Evolutionary conservation across 2,888 invertebrate species (phyloP), one percentile per base, ranked within the genome.

Genomic region (Mythimna vitellina): DNA sequence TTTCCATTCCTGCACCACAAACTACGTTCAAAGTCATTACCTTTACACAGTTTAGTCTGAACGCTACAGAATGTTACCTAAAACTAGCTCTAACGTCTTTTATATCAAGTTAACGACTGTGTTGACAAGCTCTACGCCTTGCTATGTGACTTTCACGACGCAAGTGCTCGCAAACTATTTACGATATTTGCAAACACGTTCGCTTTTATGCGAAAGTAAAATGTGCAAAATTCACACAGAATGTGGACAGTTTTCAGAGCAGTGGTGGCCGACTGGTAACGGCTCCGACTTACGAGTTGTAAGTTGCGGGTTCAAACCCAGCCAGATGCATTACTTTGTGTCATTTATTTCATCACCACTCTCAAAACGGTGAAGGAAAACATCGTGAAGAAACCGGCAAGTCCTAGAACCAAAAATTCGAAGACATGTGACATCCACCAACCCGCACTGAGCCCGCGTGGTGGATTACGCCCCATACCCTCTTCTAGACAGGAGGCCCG

Each of bases 31-130:
- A 62, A 35, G n/a, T 32, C 12, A 49, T 79, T 63, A 46, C 58
- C 9, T 73, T 57, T 68, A 60, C 29, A 68, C 20, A 32, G 53
- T 42, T 60, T 29, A 46, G 29, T 29, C 38, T 49, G 22, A 73
- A 70, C 49, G 46, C 29, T 66, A 70, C 42, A 71, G 53, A 70
- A 77, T 73, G 56, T 73, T 54, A 73, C 76, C 79, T 83, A 61
- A 51, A 70, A 67, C 61, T 74, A 65, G 65, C 56, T 49, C 51
- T 65, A 64, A 58, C 60, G 35, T 61, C 73, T 82, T 88, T 89
- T 86, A 90, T 84, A 70, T 82, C 72, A 82, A 66, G 79, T 88
- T 89, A 87, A 91, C 85, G 82, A 67, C 73, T 51, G 42, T 86
- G 84, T 87, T 89, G 87, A 88, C 87, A 73, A 84, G 81, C 70